Evolutionary conservation across 2,797 vertebrate species (phyloP), one percentile per base, ranked within the genome.

Genomic region (Epinephelus awoara): DNA sequence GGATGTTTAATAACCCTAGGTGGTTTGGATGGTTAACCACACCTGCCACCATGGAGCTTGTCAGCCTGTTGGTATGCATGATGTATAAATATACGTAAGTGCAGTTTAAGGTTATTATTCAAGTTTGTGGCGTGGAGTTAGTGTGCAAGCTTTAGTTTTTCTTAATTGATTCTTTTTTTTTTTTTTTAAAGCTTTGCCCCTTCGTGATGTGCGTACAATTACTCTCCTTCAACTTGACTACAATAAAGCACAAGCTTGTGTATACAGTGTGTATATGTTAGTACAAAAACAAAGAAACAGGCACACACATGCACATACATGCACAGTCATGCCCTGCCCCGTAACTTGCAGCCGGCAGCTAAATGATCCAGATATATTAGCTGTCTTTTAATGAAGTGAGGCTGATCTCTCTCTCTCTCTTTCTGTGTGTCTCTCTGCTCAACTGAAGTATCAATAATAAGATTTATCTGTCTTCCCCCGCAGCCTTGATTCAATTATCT

Each of bases 401-500:
- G 91, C 88, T 89, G 86, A 91, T 91, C 85, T 89, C 85, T 88
- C 51, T 71, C 51, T 71, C 46, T 56, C 44, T 72, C 72, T 66
- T 27, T 75, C 42, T 75, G 72, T 72, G 49, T 74, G 40, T 81
- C 66, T 85, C 84, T 77, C 80, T 78, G 80, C 85, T 89, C 79
- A 91, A 90, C 87, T 93, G 77, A 93, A 92, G 90, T 93, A 94
- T 92, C 92, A 94, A 92, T 94, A 95, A 95, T 90, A 85, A 91
- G 91, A 94, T 94, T 93, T 94, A 92, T 94, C 84, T 88, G 79
- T 89, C 84, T 86, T 85, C 61, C 84, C 84, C 78, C 47, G 19
- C 77, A 83, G 85, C 89, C 93, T 95, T 95, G 93, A 94, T 95
- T 95, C 86, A 94, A 95, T 96, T 95, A 95, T 89, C 86, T 88